Percentiles rank a stretch among this genome's conserved stretches.
These are phyloP conservation scores for Lycophotia porphyrea DNA, from an alignment of 2,888 invertebrate genomes.

Conservation along the genomic window DNA sequence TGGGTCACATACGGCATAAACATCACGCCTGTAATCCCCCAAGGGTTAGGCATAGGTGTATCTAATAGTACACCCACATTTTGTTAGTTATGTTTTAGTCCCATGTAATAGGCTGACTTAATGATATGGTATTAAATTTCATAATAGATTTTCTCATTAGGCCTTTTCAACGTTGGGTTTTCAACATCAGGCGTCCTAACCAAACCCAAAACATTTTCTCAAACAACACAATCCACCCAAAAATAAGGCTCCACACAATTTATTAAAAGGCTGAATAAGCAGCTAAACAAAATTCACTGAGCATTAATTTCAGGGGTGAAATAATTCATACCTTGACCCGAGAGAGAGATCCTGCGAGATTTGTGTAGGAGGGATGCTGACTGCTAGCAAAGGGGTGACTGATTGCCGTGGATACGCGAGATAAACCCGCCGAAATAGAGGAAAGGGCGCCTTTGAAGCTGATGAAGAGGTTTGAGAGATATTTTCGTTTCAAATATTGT, in stretches of 20 bases:
- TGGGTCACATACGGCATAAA: neutral
- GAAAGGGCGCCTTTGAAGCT: slow-evolving; percentile 8
- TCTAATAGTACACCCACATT: no score
- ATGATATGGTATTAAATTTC: neutral
- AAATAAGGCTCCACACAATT: slow-evolving; percentile 8
- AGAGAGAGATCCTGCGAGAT: slow-evolving; percentile 16
- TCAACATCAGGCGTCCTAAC: neutral
- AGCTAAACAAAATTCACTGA: slow-evolving; percentile 14
- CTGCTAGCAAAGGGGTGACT: slow-evolving; percentile 34
- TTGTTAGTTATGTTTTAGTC: no score
- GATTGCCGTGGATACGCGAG: slow-evolving; percentile 41
- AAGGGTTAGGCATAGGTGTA: no score
- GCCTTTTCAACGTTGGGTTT: neutral
- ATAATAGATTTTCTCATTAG: slow-evolving; percentile 2
- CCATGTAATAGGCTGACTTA: neutral
- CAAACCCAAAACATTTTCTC: neutral
- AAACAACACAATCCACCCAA: neutral
- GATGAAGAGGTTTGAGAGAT: slow-evolving; percentile 10
- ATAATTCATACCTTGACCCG: slow-evolving; percentile 41
- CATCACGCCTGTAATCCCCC: no score
- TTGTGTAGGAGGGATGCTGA: slow-evolving; percentile 38
- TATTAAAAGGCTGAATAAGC: slow-evolving; percentile 15
- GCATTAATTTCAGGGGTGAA: slow-evolving; percentile 21
- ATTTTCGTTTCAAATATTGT: neutral
- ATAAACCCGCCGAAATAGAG: slow-evolving; percentile 30